Evolutionary conservation across 2,113 vertebrate genomes (phyloP).

Genomic region (Boleophthalmus pectinirostris): DNA sequence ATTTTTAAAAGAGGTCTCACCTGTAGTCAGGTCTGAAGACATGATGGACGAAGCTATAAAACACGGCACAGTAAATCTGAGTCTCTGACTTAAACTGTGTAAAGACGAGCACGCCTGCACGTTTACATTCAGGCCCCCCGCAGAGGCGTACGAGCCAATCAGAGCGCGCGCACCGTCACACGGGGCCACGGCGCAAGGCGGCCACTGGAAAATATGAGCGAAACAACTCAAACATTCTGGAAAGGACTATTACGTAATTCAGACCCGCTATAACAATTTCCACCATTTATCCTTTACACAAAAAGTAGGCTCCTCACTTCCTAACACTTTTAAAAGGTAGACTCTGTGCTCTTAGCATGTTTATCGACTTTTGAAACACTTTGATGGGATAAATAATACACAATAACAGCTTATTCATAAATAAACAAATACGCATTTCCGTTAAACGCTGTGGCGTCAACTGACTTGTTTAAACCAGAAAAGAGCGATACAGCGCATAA

Average conservation of each 20-base stretch:
- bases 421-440: too few relatives aligned
- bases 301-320: not conserved
- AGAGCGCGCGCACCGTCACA: constrained; percentile 5
- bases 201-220: constrained; percentile 42
- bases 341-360: too few relatives aligned
- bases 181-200: constrained; percentile 4
- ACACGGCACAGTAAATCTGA: constrained; percentile 5
- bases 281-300: not conserved
- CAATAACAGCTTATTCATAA: too few relatives aligned
- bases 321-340: too few relatives aligned
- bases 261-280: not conserved
- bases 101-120: constrained; percentile 6
- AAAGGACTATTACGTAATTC: constrained; percentile 35
- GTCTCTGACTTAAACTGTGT: constrained; percentile 9
- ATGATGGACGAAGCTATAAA: constrained; percentile 35
- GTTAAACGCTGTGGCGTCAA: too few relatives aligned
- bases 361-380: too few relatives aligned
- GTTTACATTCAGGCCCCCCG: constrained; percentile 31
- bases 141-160: constrained; percentile 46
- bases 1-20: constrained; percentile 50
- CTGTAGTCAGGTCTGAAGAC: constrained; percentile 52
- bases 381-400: not conserved
- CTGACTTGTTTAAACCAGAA: not conserved
- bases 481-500: too few relatives aligned
- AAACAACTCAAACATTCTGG: constrained; percentile 11